A percentile compares a stretch with the other conserved stretches of the same genome.
These are phyloP conservation scores for Condylura cristata DNA, from an alignment of 2,113 vertebrate genomes.

Conservation along the genomic window DNA sequence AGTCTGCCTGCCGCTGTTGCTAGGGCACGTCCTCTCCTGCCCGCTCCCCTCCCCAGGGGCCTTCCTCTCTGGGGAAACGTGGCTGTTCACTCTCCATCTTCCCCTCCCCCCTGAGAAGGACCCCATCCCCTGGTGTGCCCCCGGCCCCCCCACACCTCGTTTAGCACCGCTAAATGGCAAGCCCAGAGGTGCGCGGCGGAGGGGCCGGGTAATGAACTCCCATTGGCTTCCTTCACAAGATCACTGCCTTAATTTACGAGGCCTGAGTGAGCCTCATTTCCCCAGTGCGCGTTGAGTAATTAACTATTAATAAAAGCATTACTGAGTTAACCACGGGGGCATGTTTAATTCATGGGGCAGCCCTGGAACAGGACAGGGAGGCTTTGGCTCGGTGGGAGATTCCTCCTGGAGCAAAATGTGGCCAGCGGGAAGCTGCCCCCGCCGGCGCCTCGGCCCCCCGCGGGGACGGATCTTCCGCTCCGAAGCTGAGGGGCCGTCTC, in stretches of 20 bases:
- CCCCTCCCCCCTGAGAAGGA: background rate
- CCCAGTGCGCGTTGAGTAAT: slow-evolving; percentile 76
- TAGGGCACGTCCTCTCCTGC: background rate
- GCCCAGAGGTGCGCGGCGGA: slow-evolving; percentile 26
- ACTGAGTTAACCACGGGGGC: slow-evolving; percentile 75
- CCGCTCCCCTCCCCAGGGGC: accelerated
- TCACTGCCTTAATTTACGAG: slow-evolving; percentile 79
- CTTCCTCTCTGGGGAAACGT: background rate
- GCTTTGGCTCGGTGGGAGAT: slow-evolving; percentile 60
- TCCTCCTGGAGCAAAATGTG: slow-evolving; percentile 59
- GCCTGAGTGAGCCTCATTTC: slow-evolving; percentile 72
- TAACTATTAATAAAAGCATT: slow-evolving; percentile 84
- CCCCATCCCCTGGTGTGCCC: background rate
- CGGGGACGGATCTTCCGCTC: background rate
- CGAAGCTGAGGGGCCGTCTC: background rate
- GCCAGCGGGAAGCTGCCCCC: background rate
- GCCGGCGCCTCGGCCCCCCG: background rate
- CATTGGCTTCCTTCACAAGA: slow-evolving; percentile 64
- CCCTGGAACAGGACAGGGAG: slow-evolving; percentile 57
- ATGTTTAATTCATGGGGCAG: slow-evolving; percentile 79
- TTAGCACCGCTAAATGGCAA: slow-evolving; percentile 59
- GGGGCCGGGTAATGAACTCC: slow-evolving; percentile 58
- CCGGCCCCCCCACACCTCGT: background rate
- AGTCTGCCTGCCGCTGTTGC: too few species aligned
- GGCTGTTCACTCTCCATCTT: background rate